Base-by-base conservation (phyloP, 2,888 invertebrate genomes). In the Ypsolopha sequella region DNA sequence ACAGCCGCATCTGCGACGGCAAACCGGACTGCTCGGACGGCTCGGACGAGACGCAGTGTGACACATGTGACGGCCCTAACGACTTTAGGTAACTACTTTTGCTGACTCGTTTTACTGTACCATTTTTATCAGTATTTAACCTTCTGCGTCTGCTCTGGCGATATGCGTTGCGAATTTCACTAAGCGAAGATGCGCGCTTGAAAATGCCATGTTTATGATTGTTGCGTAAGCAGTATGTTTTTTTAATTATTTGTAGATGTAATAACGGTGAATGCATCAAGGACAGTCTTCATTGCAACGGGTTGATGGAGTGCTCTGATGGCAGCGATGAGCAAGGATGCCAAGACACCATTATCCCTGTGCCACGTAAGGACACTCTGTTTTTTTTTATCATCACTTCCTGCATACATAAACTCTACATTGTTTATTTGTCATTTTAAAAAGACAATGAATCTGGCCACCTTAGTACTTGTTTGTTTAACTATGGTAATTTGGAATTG, bases 1-100 rank as follows among this genome's bases (percentile, higher is more conserved):
- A 77, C 63, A 71, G 65, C 60, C 79, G 75, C 68, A 89, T 89
- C 72, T 92, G 93, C 74, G 84, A 93, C 75, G 72, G 76, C 35
- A 56, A 63, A 8, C 54, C 52, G 13, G 90, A 93, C 73, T 93
- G 92, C 73, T 54, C 60, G 7, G 92, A 92, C 66, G 77, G 77
- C 50, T 86, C 88, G 36, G 91, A 92, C 66, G 91, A 91, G 65
- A 9, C 51, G 0, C 52, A 61, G 4, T 84, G 82, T 67, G 60
- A 64, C 39, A 57, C 60, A 14, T 85, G 85, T 58, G 71, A 80
- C 46, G 65, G 70, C 13, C 66, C 68, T 0, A 59, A 65, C 10
- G 81, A 84, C 60, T 86, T 76, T 71, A 82, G 81, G 85, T 86
- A 82, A 11, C 11, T 11, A 13, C 14, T 43, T 6, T 43, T 13